Percentiles rank a stretch among this genome's conserved stretches.
phyloP scores from a whole-genome alignment of 2,888 invertebrate genomes.

The Vanessa cardui region DNA sequence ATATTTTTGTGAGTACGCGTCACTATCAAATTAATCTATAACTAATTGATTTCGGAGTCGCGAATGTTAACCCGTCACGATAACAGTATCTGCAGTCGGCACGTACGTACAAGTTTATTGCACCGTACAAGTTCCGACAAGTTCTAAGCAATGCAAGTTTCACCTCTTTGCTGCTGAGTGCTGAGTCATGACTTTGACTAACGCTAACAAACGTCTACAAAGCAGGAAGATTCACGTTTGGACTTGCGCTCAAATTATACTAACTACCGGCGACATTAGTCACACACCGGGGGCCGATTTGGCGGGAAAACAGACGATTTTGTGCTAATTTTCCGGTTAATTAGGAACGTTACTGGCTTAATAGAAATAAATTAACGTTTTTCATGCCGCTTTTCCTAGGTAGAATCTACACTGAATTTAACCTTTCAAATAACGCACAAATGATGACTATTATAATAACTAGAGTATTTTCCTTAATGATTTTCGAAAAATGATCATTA shows the following conservation, averaged over 20 bases:
- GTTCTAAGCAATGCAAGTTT: neutral
- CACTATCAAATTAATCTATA: too few species aligned
- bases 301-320: neutral
- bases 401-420: too few species aligned
- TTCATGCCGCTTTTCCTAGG: too few species aligned
- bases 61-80: too few species aligned
- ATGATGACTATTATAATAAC: too few species aligned
- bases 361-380: too few species aligned
- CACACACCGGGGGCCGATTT: neutral
- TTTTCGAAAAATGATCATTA: too few species aligned
- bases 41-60: too few species aligned
- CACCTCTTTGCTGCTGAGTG: neutral
- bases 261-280: neutral
- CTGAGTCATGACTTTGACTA: constrained; percentile 6
- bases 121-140: constrained; percentile 6
- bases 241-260: constrained; percentile 5
- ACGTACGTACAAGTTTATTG: neutral
- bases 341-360: neutral
- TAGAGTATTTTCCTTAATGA: too few species aligned
- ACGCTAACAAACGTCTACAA: neutral
- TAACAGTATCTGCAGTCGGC: too few species aligned
- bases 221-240: neutral
- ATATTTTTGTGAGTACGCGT: too few species aligned
- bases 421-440: too few species aligned
- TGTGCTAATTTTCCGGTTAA: neutral